A percentile compares a stretch with the other conserved stretches of the same genome.
phyloP scores from a whole-genome alignment of 2,797 vertebrate genomes.

The Acanthopagrus latus region DNA sequence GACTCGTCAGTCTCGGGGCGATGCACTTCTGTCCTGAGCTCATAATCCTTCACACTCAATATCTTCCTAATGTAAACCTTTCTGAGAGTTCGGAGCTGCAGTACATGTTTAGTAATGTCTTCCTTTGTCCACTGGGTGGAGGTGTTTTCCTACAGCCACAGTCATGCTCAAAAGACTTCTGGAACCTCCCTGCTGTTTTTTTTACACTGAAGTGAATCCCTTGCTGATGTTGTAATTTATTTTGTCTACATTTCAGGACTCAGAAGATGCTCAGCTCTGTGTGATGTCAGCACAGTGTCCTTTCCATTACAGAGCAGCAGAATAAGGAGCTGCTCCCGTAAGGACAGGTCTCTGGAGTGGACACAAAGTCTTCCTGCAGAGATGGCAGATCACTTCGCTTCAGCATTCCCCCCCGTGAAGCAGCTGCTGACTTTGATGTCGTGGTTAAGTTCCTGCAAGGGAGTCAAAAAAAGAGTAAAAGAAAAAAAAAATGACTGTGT shows the following conservation, averaged over 20 bases:
- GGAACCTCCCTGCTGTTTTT: slow-evolving; percentile 38
- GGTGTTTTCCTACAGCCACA: not conserved
- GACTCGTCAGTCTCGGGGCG: not conserved
- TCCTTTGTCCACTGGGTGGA: slow-evolving; percentile 1
- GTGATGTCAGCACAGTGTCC: slow-evolving; percentile 58
- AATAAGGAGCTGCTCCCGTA: slow-evolving; percentile 31
- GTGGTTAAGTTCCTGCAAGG: slow-evolving; percentile 37
- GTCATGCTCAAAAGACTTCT: slow-evolving; percentile 6
- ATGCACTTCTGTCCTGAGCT: not conserved
- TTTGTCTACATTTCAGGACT: slow-evolving; percentile 20
- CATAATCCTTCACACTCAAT: not conserved
- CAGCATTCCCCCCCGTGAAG: slow-evolving; percentile 15
- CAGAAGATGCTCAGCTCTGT: slow-evolving; percentile 18
- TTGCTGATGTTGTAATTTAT: slow-evolving; percentile 52
- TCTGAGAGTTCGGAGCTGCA: not conserved
- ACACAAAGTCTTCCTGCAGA: slow-evolving; percentile 49
- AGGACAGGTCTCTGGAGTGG: slow-evolving; percentile 48
- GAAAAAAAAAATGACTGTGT: slow-evolving; percentile 21
- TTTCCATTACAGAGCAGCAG: slow-evolving; percentile 40
- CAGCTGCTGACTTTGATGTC: slow-evolving; percentile 50
- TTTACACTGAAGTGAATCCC: slow-evolving; percentile 31
- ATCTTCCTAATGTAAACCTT: not conserved
- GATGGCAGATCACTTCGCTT: slow-evolving; percentile 62
- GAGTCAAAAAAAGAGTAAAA: not conserved
- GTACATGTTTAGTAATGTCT: not conserved